phyloP scores from a whole-genome alignment of 2,888 invertebrate genomes.

The Anodontia alba region DNA sequence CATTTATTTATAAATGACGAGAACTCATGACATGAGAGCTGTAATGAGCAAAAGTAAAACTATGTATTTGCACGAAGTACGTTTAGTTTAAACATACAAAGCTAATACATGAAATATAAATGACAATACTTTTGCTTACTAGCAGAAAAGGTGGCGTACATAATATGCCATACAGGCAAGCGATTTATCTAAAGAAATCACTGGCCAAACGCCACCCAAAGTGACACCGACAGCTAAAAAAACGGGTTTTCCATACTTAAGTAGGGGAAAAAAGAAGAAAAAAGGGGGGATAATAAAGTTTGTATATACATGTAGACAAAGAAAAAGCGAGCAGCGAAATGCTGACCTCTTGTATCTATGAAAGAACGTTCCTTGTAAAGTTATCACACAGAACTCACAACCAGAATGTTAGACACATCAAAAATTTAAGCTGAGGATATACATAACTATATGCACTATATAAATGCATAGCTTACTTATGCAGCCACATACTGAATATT shows the following conservation, averaged over 20 bases:
- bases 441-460: too few species aligned
- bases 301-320: background rate
- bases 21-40: too few species aligned
- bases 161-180: background rate
- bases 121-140: background rate
- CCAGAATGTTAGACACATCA: background rate
- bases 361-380: background rate
- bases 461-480: background rate
- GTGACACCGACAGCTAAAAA: too few species aligned
- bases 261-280: too few species aligned
- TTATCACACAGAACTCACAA: background rate
- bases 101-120: background rate
- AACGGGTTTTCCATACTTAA: too few species aligned
- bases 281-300: too few species aligned
- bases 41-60: background rate
- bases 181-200: too few species aligned
- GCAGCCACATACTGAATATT: background rate
- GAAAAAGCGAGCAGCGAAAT: background rate
- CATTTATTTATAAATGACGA: conserved; percentile 7
- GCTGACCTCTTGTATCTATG: background rate
- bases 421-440: too few species aligned
- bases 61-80: background rate
- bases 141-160: background rate
- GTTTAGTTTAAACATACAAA: background rate
- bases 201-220: too few species aligned